A percentile compares a stretch with the other conserved stretches of the same genome.
phyloP scores from a whole-genome alignment of 2,113 vertebrate genomes.

The Colistium nudipinnis region DNA sequence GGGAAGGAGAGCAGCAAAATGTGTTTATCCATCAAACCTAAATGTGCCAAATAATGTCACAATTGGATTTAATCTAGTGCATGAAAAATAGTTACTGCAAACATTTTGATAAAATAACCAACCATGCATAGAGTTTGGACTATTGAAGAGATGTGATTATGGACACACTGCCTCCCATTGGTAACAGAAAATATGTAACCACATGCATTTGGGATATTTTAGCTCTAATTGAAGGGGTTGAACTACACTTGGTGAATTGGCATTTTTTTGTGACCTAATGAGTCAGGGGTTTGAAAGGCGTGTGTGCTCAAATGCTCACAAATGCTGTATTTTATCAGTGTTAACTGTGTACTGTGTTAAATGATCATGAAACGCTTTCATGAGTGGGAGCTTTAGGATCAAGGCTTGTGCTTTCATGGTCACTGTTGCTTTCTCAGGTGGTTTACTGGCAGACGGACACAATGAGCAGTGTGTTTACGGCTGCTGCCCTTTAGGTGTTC shows the following conservation, averaged over 20 bases:
- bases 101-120: too few species aligned
- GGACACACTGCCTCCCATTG: conserved; percentile 18
- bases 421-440: conserved; percentile 6
- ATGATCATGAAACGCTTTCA: background rate
- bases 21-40: background rate
- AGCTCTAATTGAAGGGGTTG: too few species aligned
- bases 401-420: background rate
- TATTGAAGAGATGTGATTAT: background rate
- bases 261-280: too few species aligned
- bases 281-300: background rate
- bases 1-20: background rate
- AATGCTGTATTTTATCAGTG: background rate
- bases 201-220: too few species aligned
- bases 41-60: too few species aligned
- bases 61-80: background rate
- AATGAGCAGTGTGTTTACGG: conserved; percentile 28
- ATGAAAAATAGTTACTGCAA: background rate
- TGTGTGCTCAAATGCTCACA: background rate
- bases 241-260: too few species aligned
- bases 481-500: conserved; percentile 37
- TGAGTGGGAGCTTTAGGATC: background rate
- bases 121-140: too few species aligned
- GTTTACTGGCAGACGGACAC: conserved; percentile 20
- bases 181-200: background rate
- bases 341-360: background rate